Conservation (phyloP, 1,140 invertebrate genomes). For the Steinernema feltiae region DNA sequence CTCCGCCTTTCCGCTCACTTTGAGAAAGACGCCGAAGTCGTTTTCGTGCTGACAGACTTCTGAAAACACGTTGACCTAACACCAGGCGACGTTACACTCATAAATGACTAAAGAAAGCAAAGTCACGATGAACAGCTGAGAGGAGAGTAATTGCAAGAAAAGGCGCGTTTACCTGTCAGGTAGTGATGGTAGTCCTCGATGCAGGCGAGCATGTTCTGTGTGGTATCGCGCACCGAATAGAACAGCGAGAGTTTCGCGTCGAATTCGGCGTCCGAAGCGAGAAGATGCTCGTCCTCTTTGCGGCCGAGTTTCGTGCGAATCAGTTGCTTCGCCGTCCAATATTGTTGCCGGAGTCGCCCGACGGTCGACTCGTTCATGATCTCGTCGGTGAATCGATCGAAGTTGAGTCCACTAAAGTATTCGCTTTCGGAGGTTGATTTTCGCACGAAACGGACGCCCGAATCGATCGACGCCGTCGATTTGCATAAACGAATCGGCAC, state of each 20-base stretch:
- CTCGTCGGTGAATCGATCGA: constrained; percentile 13
- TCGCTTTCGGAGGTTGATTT: neutral
- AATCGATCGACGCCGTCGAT: neutral
- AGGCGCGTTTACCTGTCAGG: constrained; percentile 69
- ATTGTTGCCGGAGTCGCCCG: neutral
- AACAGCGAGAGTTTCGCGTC: constrained; percentile 92
- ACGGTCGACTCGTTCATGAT: constrained; percentile 6
- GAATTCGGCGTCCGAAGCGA: constrained; percentile 87
- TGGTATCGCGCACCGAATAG: constrained; percentile 86
- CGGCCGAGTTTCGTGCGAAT: neutral
- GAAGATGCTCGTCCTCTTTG: constrained; percentile 89
- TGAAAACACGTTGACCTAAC: constrained; percentile 51
- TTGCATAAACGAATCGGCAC: neutral
- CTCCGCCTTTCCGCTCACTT: constrained; percentile 82
- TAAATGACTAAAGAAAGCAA: no score
- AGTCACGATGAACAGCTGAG: no score
- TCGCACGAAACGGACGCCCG: neutral
- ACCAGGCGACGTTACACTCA: no score
- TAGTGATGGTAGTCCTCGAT: constrained; percentile 90
- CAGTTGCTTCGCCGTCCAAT: constrained; percentile 3
- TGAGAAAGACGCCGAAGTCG: constrained; percentile 84
- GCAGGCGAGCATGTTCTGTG: constrained; percentile 76
- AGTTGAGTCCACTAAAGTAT: neutral
- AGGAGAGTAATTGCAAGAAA: no score
- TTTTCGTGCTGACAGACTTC: constrained; percentile 89